Evolutionary conservation across 2,888 invertebrate species (phyloP).

Genomic region (Agrotis ipsilon): DNA sequence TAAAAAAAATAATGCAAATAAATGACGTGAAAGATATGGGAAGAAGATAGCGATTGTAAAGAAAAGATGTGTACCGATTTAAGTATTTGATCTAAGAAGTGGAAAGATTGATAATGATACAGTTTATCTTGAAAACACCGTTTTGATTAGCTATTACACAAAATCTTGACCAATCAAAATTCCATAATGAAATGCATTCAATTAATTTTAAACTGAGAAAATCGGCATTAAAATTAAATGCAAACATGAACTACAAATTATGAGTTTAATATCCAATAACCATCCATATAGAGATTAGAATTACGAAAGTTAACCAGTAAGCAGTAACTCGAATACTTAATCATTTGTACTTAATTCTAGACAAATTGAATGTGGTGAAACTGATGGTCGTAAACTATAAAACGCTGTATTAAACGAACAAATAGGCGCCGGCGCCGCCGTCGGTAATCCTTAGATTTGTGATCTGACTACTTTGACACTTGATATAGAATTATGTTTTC

Average conservation of each 20-base stretch:
- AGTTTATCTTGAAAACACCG: too few relatives aligned
- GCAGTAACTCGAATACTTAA: conserved; percentile 39
- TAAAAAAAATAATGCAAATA: too few relatives aligned
- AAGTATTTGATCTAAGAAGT: too few relatives aligned
- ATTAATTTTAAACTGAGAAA: conserved; percentile 23
- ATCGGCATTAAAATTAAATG: conserved; percentile 23
- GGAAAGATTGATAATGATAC: too few relatives aligned
- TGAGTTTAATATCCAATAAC: conserved; percentile 39
- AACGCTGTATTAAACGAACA: conserved; percentile 39
- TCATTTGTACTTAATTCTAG: conserved; percentile 52
- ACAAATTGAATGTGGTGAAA: conserved; percentile 59
- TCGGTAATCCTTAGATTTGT: conserved; percentile 66
- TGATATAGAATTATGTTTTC: conserved; percentile 45
- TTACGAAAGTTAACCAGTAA: conserved; percentile 46
- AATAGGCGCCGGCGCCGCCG: conserved; percentile 59
- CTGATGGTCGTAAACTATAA: conserved; percentile 48
- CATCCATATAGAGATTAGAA: conserved; percentile 51
- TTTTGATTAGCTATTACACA: not conserved
- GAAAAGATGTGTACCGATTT: too few relatives aligned
- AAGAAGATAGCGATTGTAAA: too few relatives aligned
- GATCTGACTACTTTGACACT: conserved; percentile 46
- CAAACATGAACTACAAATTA: conserved; percentile 39
- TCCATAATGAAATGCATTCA: conserved; percentile 12
- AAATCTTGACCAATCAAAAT: not conserved
- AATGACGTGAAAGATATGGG: too few relatives aligned